Evolutionary conservation across 1,140 invertebrate species (phyloP), one percentile per base, ranked within the genome.

Genomic region (Octopus sinensis): DNA sequence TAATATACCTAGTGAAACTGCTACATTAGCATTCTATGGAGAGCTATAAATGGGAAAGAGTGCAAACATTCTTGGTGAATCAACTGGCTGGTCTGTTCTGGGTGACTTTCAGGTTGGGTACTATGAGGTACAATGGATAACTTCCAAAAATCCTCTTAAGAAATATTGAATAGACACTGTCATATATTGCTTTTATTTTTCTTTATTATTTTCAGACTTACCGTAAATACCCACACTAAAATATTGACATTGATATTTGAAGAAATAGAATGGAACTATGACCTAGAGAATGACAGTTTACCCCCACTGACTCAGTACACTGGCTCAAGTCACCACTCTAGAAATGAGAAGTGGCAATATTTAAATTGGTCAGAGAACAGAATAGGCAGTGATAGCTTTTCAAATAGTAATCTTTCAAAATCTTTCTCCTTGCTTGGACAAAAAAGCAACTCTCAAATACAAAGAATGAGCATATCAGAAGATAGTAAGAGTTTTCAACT

Each of bases 161-260:
- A 43, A 43, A 43, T 43, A 43, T 43, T 43, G 30, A 43, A 43
- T 43, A 43, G 30, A 43, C 30, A 43, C 30, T 43, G 30, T 43
- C 30, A 43, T 43, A 43, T 43, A 43, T 43, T 23, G 6, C 30
- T 73, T 54, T 79, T 51, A 5, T 82, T 53, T 17, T 12, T 78
- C 13, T 79, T 81, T 82, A 6, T 53, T 77, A 81, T 81, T 84
- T 81, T 68, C 84, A 90, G 90, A 84, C 88, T 91, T 53, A 88
- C 89, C 7, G 80, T 91, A 68, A 91, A 91, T 80, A 91, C 90
- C 7, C 81, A 86, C 43, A 86, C 84, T 79, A 90, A 90, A 79
- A 78, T 91, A 75, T 84, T 91, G 71, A 86, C 90, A 81, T 83
- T 91, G 80, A 89, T 88, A 79, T 91, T 91, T 87, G 90, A 91